Evolutionary conservation across 2,888 invertebrate genomes (phyloP), one percentile per base, ranked within the genome.

Genomic region (Andrena chrysosceles): DNA sequence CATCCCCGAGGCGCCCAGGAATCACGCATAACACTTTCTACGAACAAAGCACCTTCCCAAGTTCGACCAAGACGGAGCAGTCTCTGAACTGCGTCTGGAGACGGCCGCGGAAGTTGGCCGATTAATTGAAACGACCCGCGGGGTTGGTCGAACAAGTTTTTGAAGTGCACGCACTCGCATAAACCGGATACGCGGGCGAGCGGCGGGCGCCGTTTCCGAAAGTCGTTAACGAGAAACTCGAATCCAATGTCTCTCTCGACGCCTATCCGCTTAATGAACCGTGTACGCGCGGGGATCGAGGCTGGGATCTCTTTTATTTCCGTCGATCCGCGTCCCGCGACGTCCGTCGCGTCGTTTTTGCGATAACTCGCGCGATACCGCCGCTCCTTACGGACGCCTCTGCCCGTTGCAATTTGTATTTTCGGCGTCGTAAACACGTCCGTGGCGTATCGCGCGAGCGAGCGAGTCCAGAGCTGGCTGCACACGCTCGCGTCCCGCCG

Each of bases 371-470:
- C 56, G 56, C 56, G 56, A 23, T 56, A 23, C 20, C 10, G 23
- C 71, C 62, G 63, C 56, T 20, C 26, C 56, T 23, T 23, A 20
- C 56, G 56, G 10, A 20, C 23, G 23, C 56, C 29, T 8, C 10
- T 33, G 62, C 42, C 54, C 75, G 78, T 59, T 56, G 88, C 89
- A 89, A 91, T 91, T 91, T 88, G 91, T 91, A 91, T 91, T 91
- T 91, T 90, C 87, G 91, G 91, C 90, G 88, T 90, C 91, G 89
- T 91, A 91, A 91, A 91, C 91, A 91, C 91, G 87, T 87, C 88
- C 84, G 89, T 89, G 86, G 88, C 85, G 84, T 87, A 89, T 89
- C 89, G 88, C 87, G 84, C 72, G 67, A 74, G 73, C 76, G 59
- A 52, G 63, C 73, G 59, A 52, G 63, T 63, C 20, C 56, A 7